phyloP scores from a whole-genome alignment of 2,113 vertebrate genomes.

The Chamaetylas fuelleborni region DNA sequence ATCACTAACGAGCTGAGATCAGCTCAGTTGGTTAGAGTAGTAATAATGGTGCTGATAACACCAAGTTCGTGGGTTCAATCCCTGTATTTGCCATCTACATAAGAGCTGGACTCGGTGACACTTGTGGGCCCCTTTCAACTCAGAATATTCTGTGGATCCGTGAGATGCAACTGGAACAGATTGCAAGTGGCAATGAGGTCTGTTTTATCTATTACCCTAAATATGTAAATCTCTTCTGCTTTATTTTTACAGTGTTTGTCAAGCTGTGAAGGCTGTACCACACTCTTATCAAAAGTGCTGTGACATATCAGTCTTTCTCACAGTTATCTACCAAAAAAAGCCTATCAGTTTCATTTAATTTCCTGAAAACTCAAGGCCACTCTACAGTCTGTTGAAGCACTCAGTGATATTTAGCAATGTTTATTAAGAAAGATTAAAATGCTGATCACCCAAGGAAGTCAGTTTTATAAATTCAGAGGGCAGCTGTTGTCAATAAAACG shows the following conservation, averaged over 20 bases:
- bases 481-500: background rate
- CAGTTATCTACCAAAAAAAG: background rate
- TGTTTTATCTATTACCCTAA: background rate
- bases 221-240: background rate
- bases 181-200: background rate
- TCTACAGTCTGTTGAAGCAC: background rate
- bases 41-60: background rate
- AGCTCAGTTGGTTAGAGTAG: background rate
- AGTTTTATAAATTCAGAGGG: background rate
- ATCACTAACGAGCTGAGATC: background rate
- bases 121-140: background rate
- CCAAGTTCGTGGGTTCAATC: too few species aligned
- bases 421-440: background rate
- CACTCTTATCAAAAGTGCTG: background rate
- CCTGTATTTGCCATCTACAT: background rate
- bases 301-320: background rate
- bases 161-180: background rate
- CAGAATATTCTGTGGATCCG: background rate
- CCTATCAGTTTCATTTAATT: background rate
- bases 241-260: background rate
- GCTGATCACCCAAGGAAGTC: background rate
- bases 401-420: background rate
- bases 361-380: background rate
- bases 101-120: background rate
- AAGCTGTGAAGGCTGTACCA: fast-evolving